Evolutionary conservation across 64 coral and sea anemone species (phyloP).

Genomic region (Actinia equina): DNA sequence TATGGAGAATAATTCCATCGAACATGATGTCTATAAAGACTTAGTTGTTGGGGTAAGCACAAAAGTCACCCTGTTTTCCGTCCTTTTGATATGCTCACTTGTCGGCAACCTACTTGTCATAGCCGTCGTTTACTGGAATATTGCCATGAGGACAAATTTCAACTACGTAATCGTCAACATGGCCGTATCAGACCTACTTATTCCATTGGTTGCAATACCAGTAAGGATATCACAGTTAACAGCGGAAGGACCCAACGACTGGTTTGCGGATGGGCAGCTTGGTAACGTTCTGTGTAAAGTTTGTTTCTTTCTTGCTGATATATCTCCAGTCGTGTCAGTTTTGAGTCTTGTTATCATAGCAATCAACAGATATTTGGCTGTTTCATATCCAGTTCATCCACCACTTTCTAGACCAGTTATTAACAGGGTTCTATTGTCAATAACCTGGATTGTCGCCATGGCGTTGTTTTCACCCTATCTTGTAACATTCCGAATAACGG

Average conservation of each 20-base stretch:
- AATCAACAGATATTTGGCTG: not conserved
- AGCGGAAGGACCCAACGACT: not conserved
- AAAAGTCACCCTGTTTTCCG: constrained; percentile 13
- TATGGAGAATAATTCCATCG: no score
- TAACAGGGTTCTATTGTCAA: not conserved
- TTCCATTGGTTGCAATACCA: not conserved
- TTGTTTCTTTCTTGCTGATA: not conserved
- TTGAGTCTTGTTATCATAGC: not conserved
- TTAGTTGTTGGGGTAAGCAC: not conserved
- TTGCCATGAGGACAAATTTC: not conserved
- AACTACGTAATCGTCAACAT: not conserved
- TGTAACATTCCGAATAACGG: not conserved
- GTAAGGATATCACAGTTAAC: not conserved
- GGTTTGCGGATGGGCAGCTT: not conserved
- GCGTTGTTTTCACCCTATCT: not conserved
- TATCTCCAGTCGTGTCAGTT: not conserved
- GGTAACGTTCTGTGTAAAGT: not conserved
- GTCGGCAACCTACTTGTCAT: not conserved
- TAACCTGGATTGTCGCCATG: not conserved
- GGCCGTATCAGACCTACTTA: not conserved
- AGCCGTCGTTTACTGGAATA: not conserved
- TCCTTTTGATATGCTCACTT: constrained; percentile 19
- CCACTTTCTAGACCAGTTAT: not conserved
- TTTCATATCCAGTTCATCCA: not conserved
- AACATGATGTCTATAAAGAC: no score